A percentile compares a stretch with the other conserved stretches of the same genome.
phyloP scores from a whole-genome alignment of 2,797 vertebrate genomes.

The Podarcis lilfordi region DNA sequence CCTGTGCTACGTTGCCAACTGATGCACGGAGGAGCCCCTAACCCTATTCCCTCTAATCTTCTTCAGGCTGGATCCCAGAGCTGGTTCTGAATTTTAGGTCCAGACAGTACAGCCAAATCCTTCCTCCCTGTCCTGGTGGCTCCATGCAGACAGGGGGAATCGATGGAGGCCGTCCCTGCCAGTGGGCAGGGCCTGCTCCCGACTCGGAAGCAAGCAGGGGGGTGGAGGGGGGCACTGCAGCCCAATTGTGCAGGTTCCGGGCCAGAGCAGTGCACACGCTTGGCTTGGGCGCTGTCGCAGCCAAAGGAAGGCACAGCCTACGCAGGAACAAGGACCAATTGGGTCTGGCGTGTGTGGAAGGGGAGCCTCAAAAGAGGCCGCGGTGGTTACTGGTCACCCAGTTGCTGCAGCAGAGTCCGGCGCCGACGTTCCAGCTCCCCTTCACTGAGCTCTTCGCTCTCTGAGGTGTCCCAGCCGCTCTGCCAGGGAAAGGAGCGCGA shows the following conservation, averaged over 20 bases:
- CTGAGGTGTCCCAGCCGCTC: constrained; percentile 81
- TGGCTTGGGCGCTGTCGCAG: background rate
- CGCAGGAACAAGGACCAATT: constrained; percentile 5
- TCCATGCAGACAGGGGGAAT: background rate
- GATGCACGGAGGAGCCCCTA: background rate
- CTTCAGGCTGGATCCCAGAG: background rate
- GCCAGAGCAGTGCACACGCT: background rate
- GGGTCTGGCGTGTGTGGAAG: constrained; percentile 37
- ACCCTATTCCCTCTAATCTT: background rate
- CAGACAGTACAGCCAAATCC: background rate
- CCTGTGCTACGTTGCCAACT: background rate
- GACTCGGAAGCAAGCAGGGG: background rate
- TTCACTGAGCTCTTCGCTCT: constrained; percentile 80
- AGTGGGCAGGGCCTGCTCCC: background rate
- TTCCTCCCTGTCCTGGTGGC: background rate
- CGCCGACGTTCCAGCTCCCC: constrained; percentile 78
- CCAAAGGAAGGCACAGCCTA: constrained; percentile 7
- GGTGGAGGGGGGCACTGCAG: background rate
- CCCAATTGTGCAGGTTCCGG: background rate
- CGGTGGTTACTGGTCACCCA: constrained; percentile 75
- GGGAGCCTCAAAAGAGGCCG: constrained; percentile 67
- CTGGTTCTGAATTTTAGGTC: background rate
- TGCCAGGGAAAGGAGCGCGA: constrained; percentile 32
- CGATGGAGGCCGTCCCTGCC: background rate
- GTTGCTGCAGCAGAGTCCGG: constrained; percentile 77